These are phyloP conservation scores for Toxotes jaculatrix DNA, from an alignment of 2,113 vertebrate genomes.

Conservation along the genomic window DNA sequence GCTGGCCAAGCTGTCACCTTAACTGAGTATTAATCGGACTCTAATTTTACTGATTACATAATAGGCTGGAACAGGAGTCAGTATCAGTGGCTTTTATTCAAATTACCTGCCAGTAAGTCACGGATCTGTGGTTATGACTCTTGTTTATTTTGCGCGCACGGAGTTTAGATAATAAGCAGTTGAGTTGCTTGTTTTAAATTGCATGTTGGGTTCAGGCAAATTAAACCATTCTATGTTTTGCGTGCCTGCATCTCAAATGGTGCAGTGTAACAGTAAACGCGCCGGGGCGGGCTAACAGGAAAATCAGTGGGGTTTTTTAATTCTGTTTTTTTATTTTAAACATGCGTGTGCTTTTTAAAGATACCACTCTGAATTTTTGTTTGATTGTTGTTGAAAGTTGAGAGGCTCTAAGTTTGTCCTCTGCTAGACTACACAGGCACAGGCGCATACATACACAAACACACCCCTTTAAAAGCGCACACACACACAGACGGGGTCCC, in stretches of 20 bases:
- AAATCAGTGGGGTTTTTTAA: neutral
- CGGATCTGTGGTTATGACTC: neutral
- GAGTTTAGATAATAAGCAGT: constrained; percentile 27
- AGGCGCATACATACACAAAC: constrained; percentile 53
- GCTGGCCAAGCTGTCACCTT: neutral
- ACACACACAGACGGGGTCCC: constrained; percentile 70
- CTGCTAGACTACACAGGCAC: constrained; percentile 54
- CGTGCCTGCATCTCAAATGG: constrained; percentile 12
- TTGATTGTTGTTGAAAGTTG: constrained; percentile 72
- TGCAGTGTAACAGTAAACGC: neutral
- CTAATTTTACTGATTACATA: neutral
- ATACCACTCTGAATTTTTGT: constrained; percentile 17
- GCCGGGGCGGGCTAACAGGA: neutral
- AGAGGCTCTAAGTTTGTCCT: constrained; percentile 65
- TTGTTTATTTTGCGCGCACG: constrained; percentile 12
- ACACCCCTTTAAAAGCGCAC: constrained; percentile 70
- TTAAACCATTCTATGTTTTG: constrained; percentile 23
- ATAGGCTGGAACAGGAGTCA: neutral
- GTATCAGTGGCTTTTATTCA: neutral
- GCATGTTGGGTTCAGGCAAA: constrained; percentile 41
- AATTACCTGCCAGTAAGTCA: neutral
- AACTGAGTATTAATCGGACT: constrained; percentile 4
- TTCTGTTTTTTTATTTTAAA: constrained; percentile 7
- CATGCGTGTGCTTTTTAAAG: constrained; percentile 11
- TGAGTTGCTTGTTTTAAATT: constrained; percentile 25